Percentiles rank a stretch among this genome's conserved stretches.
Conservation (phyloP, 2,113 vertebrate species). For the Chaetops frenatus region DNA sequence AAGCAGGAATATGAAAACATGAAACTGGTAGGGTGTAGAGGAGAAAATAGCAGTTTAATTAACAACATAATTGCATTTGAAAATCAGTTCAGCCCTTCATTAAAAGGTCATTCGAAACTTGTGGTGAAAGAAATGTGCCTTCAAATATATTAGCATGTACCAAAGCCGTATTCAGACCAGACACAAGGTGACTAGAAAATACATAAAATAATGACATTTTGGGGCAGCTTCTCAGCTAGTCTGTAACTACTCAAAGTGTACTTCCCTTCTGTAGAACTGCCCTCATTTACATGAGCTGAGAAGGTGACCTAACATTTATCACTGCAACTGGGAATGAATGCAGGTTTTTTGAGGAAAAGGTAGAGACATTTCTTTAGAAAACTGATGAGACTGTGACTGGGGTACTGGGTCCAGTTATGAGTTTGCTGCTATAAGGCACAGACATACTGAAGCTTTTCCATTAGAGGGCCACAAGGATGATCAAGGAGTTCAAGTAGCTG, state of each 20-base stretch:
- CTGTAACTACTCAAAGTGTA: not conserved
- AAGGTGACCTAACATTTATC: not conserved
- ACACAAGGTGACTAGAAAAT: not conserved
- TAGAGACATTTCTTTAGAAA: not conserved
- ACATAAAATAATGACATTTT: not conserved
- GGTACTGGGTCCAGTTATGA: not conserved
- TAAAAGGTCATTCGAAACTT: not conserved
- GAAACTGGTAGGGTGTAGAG: not conserved
- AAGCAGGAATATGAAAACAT: not conserved
- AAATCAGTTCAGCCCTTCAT: slow-evolving; percentile 3
- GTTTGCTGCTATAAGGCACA: not conserved
- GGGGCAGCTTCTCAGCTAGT: not conserved
- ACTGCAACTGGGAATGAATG: not conserved
- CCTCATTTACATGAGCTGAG: not conserved
- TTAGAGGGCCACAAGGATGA: not conserved
- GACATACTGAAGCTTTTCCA: not conserved
- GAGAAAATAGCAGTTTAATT: slow-evolving; percentile 36
- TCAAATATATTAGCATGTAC: not conserved
- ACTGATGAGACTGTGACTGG: not conserved
- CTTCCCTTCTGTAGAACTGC: not conserved
- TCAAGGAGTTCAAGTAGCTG: not conserved
- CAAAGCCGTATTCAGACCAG: not conserved
- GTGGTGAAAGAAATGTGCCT: not conserved
- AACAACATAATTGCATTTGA: slow-evolving; percentile 8
- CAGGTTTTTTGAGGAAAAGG: not conserved